Percentiles rank a stretch among this genome's conserved stretches.
These are phyloP conservation scores for Hippasteria phrygiana DNA, from an alignment of 53 echinoderm and acorn worm species.

Conservation along the genomic window DNA sequence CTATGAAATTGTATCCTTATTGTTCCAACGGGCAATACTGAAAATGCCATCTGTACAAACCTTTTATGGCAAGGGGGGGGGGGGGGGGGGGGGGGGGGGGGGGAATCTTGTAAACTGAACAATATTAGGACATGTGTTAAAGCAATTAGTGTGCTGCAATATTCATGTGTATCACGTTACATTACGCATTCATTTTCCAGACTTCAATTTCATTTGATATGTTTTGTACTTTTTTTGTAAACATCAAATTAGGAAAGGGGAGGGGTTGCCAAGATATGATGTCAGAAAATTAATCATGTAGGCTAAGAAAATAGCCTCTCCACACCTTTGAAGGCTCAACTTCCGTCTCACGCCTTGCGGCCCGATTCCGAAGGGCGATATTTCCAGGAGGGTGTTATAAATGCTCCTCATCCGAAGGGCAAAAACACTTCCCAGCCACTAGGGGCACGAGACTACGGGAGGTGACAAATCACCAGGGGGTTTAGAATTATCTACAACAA, in stretches of 20 bases:
- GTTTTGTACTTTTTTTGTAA: no score
- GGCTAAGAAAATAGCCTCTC: slow-evolving; percentile 35
- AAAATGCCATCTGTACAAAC: no score
- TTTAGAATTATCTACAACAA: slow-evolving; percentile 13
- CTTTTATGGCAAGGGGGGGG: no score
- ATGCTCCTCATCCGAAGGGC: slow-evolving; percentile 18
- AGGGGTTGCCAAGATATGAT: slow-evolving; percentile 16
- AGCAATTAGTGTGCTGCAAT: no score
- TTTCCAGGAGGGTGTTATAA: slow-evolving; percentile 46
- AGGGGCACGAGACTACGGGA: neutral
- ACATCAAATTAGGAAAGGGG: neutral
- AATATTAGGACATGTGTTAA: no score
- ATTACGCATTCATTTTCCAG: no score
- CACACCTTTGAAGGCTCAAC: slow-evolving; percentile 19
- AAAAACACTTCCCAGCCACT: slow-evolving; percentile 44
- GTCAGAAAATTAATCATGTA: slow-evolving; percentile 53
- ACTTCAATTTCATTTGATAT: no score
- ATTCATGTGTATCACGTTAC: no score
- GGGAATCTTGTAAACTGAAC: no score
- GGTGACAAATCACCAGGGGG: slow-evolving; percentile 58
- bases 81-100: no score
- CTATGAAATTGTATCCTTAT: no score
- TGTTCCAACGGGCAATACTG: no score
- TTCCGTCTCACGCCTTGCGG: neutral
- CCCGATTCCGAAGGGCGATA: neutral